Evolutionary conservation across 2,113 vertebrate genomes (phyloP).

Genomic region (Rhineura floridana): DNA sequence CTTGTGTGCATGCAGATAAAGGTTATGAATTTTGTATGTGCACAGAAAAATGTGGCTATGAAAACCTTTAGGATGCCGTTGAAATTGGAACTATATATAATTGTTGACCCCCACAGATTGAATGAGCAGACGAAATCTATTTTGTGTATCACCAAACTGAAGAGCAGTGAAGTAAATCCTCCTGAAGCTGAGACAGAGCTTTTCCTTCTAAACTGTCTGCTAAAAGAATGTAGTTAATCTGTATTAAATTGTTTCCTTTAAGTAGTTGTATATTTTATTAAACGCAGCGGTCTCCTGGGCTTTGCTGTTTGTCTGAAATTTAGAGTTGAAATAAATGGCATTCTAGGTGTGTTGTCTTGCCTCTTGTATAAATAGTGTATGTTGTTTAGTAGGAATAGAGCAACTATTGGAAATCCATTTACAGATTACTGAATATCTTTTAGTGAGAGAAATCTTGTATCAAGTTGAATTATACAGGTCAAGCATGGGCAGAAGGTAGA

Average conservation of each 20-base stretch:
- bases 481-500: background rate
- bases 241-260: background rate
- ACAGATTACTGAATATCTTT: background rate
- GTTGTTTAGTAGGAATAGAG: background rate
- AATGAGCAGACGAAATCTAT: constrained; percentile 9
- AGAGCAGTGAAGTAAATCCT: background rate
- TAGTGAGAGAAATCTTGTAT: background rate
- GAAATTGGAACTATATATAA: background rate
- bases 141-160: background rate
- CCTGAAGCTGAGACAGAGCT: background rate
- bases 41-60: background rate
- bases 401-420: background rate
- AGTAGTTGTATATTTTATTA: background rate
- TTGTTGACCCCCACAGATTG: background rate
- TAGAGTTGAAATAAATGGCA: fast-evolving
- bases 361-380: background rate
- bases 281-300: background rate
- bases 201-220: background rate
- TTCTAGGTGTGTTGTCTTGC: background rate
- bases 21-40: background rate
- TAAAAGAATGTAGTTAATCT: background rate
- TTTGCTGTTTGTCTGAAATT: background rate
- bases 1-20: background rate
- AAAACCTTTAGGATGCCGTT: background rate
- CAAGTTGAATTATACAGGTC: background rate